Conservation (phyloP, 2,888 invertebrate genomes). For the Lasius fuliginosus region DNA sequence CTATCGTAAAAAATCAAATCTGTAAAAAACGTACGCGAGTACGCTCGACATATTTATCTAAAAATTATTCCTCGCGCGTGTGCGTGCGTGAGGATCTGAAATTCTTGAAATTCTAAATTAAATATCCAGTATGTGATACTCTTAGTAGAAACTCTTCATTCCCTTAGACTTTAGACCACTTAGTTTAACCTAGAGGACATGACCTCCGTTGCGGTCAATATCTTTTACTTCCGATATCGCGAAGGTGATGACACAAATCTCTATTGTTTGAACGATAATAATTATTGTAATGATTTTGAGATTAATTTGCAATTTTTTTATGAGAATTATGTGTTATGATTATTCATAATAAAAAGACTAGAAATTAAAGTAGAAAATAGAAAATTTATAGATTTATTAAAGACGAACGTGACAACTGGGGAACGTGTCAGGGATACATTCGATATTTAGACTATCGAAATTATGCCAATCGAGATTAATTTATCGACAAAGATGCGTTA, state of each 20-base stretch:
- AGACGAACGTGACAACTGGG: not conserved
- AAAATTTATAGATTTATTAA: not conserved
- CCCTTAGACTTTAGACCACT: constrained; percentile 25
- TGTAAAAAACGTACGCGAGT: not conserved
- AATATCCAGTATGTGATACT: not conserved
- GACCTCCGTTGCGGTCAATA: constrained; percentile 48
- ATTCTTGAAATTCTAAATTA: not conserved
- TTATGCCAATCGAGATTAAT: not conserved
- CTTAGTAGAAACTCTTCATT: not conserved
- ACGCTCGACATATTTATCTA: not conserved
- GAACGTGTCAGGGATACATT: not conserved
- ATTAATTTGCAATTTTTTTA: not conserved
- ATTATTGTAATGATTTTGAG: not conserved
- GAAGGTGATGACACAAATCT: not conserved
- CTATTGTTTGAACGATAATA: not conserved
- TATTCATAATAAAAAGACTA: not conserved
- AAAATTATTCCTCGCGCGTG: not conserved
- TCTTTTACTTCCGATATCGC: constrained; percentile 18
- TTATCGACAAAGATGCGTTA: not conserved
- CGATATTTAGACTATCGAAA: not conserved
- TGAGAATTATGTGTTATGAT: not conserved
- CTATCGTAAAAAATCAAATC: not conserved
- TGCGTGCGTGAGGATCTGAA: not conserved
- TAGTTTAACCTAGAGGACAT: constrained; percentile 20
- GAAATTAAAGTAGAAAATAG: not conserved